Percentiles rank a stretch among this genome's conserved stretches.
These are phyloP conservation scores for Zaprionus gabonicus DNA, from an alignment of 1,140 invertebrate species.

Conservation along the genomic window DNA sequence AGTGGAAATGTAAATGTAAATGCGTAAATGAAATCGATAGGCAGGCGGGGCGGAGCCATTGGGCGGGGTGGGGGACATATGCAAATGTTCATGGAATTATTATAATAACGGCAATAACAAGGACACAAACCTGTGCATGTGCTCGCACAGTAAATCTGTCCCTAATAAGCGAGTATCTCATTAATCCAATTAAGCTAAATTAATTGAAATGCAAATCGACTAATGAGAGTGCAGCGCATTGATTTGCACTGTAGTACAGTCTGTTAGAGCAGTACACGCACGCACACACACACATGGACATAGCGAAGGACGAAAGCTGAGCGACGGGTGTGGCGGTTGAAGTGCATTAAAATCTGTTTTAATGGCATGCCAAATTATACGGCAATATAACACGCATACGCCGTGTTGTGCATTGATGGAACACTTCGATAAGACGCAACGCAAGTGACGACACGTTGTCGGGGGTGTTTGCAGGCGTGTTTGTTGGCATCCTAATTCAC, in stretches of 20 bases:
- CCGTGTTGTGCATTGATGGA: conserved; percentile 54
- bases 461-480: conserved; percentile 5
- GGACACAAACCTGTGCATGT: conserved; percentile 19
- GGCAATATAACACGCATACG: conserved; percentile 53
- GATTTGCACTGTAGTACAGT: conserved; percentile 46
- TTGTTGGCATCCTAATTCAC: conserved; percentile 46
- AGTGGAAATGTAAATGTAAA: conserved; percentile 56
- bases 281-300: background rate
- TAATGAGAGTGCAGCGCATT: conserved; percentile 66
- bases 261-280: background rate
- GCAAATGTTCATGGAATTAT: conserved; percentile 63
- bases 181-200: conserved; percentile 80
- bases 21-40: conserved; percentile 63
- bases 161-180: conserved; percentile 73
- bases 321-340: background rate
- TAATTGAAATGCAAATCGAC: conserved; percentile 79
- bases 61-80: conserved; percentile 15
- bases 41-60: background rate
- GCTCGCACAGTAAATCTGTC: conserved; percentile 54
- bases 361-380: conserved; percentile 62
- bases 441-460: background rate
- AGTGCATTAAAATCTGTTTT: conserved; percentile 59
- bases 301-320: conserved; percentile 34
- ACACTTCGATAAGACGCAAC: conserved; percentile 44
- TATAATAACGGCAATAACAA: conserved; percentile 48